These are phyloP conservation scores for Caenorhabditis zanzibari DNA, from an alignment of 2,888 invertebrate species.

Conservation along the genomic window DNA sequence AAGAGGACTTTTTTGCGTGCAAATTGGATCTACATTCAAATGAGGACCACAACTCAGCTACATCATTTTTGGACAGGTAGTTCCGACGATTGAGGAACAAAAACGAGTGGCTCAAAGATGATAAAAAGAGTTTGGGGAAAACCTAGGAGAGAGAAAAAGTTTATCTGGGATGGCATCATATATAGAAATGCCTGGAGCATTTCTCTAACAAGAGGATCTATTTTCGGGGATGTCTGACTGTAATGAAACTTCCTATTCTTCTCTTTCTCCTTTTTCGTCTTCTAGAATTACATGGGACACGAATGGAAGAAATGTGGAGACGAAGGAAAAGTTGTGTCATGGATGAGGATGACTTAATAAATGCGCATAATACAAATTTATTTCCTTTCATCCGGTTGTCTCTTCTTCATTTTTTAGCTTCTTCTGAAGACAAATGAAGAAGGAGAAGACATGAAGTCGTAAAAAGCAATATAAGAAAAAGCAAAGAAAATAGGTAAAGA, in stretches of 20 bases:
- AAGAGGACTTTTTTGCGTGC: conserved; percentile 3
- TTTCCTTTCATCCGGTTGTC: conserved; percentile 40
- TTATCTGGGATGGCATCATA: conserved; percentile 13
- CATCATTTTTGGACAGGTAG: conserved; percentile 10
- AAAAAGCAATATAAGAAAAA: conserved; percentile 27
- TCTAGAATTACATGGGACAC: conserved; percentile 43
- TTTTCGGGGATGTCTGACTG: conserved; percentile 42
- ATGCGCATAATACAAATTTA: conserved; percentile 63
- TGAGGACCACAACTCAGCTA: conserved; percentile 19
- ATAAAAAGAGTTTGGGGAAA: conserved; percentile 15
- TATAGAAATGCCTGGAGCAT: conserved; percentile 29
- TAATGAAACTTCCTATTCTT: conserved; percentile 50
- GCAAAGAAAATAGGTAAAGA: conserved; percentile 20
- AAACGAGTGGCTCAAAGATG: conserved; percentile 26
- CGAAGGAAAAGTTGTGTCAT: conserved; percentile 10
- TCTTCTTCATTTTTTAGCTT: conserved; percentile 15
- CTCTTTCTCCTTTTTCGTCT: background rate
- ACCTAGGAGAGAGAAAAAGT: background rate
- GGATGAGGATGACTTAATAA: conserved; percentile 53
- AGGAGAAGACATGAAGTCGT: conserved; percentile 23
- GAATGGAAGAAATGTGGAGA: conserved; percentile 10
- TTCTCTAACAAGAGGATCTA: conserved; percentile 10
- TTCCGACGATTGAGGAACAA: conserved; percentile 21
- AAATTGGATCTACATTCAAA: conserved; percentile 51
- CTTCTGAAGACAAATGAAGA: conserved; percentile 50